Evolutionary conservation across 1,140 invertebrate genomes (phyloP).

Genomic region (Drosophila takahashii): DNA sequence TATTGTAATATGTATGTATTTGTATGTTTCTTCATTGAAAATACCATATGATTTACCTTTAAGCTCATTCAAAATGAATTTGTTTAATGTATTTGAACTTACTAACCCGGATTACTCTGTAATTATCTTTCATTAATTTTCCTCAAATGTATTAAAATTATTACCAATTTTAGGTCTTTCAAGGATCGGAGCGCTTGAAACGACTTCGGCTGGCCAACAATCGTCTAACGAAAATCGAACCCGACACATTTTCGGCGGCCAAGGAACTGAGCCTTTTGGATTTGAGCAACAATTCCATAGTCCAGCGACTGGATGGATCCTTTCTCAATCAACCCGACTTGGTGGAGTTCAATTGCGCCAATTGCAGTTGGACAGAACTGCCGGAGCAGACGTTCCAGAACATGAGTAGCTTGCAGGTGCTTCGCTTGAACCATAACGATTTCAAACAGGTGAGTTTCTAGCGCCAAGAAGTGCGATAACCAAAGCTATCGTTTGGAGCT

Average conservation of each 20-base stretch:
- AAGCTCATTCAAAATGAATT: no score
- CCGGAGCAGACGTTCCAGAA: conserved; percentile 84
- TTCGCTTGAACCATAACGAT: conserved; percentile 85
- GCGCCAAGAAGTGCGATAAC: conserved; percentile 36
- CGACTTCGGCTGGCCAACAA: conserved; percentile 86
- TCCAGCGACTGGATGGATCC: conserved; percentile 75
- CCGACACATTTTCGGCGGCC: conserved; percentile 85
- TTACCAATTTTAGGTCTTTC: conserved; percentile 55
- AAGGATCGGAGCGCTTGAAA: conserved; percentile 54
- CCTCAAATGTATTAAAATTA: neutral
- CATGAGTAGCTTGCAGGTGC: conserved; percentile 80
- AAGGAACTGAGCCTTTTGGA: conserved; percentile 85
- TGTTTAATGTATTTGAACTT: no score
- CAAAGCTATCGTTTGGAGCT: neutral
- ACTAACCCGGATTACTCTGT: no score
- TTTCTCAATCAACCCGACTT: conserved; percentile 77
- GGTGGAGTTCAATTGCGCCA: conserved; percentile 67
- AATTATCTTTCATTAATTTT: no score
- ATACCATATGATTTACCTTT: no score
- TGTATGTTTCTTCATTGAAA: no score
- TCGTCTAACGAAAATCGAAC: conserved; percentile 85
- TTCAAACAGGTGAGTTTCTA: conserved; percentile 69
- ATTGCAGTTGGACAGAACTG: conserved; percentile 76
- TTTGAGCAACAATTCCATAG: conserved; percentile 85
- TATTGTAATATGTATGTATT: no score